phyloP scores from a whole-genome alignment of 1,140 invertebrate genomes.

The Heliconius congener region DNA sequence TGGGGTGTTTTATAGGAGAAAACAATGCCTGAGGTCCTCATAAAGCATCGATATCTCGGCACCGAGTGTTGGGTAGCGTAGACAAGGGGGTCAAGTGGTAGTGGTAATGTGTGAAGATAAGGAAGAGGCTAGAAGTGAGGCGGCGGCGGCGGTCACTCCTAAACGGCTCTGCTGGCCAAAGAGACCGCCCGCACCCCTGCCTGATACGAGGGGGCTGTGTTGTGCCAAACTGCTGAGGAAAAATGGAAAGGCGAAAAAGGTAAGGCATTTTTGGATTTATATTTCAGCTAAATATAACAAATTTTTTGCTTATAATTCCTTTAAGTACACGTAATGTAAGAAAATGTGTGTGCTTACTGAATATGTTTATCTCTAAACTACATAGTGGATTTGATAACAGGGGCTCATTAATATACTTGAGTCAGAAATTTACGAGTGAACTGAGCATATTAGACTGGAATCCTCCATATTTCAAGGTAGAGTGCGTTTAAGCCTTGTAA shows the following conservation, averaged over 20 bases:
- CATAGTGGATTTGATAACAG: not conserved
- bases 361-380: not conserved
- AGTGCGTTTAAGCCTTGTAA: conserved; percentile 58
- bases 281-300: not conserved
- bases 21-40: conserved; percentile 72
- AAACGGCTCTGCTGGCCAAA: conserved; percentile 68
- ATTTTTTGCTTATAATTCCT: not conserved
- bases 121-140: conserved; percentile 69
- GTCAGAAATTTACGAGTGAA: conserved; percentile 35
- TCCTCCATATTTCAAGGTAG: conserved; percentile 71
- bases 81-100: conserved; percentile 36
- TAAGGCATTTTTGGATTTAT: conserved; percentile 31
- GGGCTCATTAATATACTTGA: conserved; percentile 22
- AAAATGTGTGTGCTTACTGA: not conserved
- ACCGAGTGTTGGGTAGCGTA: conserved; percentile 64
- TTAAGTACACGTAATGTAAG: not conserved
- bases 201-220: conserved; percentile 75
- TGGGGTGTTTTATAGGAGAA: conserved; percentile 62
- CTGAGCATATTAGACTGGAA: conserved; percentile 42
- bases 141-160: conserved; percentile 61
- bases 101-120: conserved; percentile 75
- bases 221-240: conserved; percentile 74
- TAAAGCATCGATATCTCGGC: conserved; percentile 75
- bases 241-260: conserved; percentile 76
- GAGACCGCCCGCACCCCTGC: conserved; percentile 64